Percentiles rank a stretch among this genome's conserved stretches.
These are phyloP conservation scores for Cataglyphis albicans DNA, from an alignment of 2,888 invertebrate genomes.

Conservation along the genomic window DNA sequence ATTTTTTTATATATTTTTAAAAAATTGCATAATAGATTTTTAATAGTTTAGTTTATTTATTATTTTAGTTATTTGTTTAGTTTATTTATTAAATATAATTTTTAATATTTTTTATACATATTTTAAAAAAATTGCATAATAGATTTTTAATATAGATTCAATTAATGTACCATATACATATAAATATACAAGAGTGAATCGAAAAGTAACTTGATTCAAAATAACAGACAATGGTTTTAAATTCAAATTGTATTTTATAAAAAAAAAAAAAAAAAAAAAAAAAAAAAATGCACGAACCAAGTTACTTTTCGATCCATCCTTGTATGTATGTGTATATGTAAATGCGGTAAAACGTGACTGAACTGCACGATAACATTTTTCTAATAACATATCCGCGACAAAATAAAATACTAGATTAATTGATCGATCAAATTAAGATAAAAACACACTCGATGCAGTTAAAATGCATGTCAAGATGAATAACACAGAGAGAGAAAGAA, in stretches of 20 bases:
- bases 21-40: background rate
- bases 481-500: background rate
- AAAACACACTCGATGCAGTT: background rate
- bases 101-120: background rate
- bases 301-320: no score
- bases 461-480: background rate
- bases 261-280: no score
- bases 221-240: no score
- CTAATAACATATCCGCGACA: background rate
- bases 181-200: no score
- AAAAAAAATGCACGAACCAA: no score
- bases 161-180: background rate
- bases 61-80: background rate
- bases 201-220: no score
- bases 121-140: constrained; percentile 1
- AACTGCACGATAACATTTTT: background rate
- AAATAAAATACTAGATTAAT: constrained; percentile 12
- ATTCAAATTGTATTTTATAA: no score
- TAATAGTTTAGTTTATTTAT: no score
- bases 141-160: background rate
- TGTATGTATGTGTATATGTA: background rate
- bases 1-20: background rate
- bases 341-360: background rate
- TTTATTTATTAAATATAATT: background rate
- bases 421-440: background rate